Percentiles rank a stretch among this genome's conserved stretches.
Evolutionary conservation across 2,888 invertebrate genomes (phyloP).

Genomic region (Ophonus ardosiacus): DNA sequence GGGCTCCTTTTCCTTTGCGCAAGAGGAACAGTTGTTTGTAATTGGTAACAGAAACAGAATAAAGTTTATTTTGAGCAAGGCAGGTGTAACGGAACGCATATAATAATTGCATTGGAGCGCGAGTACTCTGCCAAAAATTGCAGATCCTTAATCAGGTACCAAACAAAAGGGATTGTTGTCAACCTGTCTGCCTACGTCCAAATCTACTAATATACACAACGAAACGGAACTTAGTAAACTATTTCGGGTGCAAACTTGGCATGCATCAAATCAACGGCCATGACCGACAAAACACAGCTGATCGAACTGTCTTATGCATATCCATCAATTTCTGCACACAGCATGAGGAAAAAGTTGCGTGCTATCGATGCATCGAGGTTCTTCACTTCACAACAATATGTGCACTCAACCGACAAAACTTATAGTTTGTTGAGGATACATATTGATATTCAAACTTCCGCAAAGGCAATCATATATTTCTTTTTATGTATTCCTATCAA

Average conservation of each 20-base stretch:
- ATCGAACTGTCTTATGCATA: conserved; percentile 54
- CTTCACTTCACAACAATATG: conserved; percentile 5
- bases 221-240: conserved; percentile 49
- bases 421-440: neutral
- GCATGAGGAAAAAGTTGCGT: conserved; percentile 18
- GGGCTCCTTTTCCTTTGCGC: conserved; percentile 37
- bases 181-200: conserved; percentile 56
- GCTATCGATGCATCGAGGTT: conserved; percentile 19
- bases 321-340: conserved; percentile 12
- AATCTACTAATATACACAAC: conserved; percentile 49
- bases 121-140: conserved; percentile 10
- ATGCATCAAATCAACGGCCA: conserved; percentile 52
- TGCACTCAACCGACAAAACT: conserved; percentile 9
- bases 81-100: conserved; percentile 35
- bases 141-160: conserved; percentile 17
- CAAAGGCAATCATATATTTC: conserved; percentile 22
- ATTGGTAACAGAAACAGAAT: conserved; percentile 45
- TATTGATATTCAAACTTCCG: conserved; percentile 29
- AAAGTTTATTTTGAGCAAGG: conserved; percentile 35
- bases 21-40: conserved; percentile 47
- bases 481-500: conserved; percentile 3
- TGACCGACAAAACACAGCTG: conserved; percentile 63
- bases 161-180: conserved; percentile 53
- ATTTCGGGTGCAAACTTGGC: conserved; percentile 60
- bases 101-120: conserved; percentile 38